Base-by-base conservation (phyloP, 2,113 vertebrate species). In the Saccopteryx leptura region DNA sequence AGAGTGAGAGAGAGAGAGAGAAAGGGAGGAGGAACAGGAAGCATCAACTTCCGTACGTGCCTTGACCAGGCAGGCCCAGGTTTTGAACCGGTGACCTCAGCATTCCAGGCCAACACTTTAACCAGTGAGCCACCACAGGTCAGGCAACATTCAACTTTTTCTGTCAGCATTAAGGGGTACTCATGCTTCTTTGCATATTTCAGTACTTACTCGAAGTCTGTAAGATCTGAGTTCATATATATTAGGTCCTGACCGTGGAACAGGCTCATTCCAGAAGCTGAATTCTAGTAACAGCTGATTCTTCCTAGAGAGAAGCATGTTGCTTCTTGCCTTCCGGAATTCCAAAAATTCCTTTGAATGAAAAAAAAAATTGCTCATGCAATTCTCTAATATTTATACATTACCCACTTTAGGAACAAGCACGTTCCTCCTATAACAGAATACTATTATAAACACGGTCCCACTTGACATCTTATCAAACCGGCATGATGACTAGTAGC, bases 181-280 rank as follows among this genome's bases (percentile, higher is more conserved):
- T 48, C 12, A 13, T 24, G 18, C 15, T 21, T 56, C 52, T 61
- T 74, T 68, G 65, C 26, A 0, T 4, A 17, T 13, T 65, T 75
- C 21, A 0, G 17, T 80, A 98, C 99, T 99, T 98, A 99, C 99
- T 97, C 99, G 98, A 92, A 99, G 99, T 33, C 99, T 99, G 96
- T 99, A 99, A 10, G 99, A 99, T 87, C 99, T 98, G 86, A 99
- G 99, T 91, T 99, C 99, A 46, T 99, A 99, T 97, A 99, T 99
- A 94, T 99, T 99, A 63, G 99, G 99, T 81, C 99, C 99, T 56
- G 98, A 66, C 71, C 99, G 99, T 78, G 99, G 99, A 31, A 98
- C 93, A 0, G 99, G 99, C 69, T 99, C 99, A 39, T 99, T 99
- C 99, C 99, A 99, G 98, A 99, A 99, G 92, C 99, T 99, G 97